Evolutionary conservation across 2,797 vertebrate species (phyloP).

Genomic region (Phoxinus dragarum): DNA sequence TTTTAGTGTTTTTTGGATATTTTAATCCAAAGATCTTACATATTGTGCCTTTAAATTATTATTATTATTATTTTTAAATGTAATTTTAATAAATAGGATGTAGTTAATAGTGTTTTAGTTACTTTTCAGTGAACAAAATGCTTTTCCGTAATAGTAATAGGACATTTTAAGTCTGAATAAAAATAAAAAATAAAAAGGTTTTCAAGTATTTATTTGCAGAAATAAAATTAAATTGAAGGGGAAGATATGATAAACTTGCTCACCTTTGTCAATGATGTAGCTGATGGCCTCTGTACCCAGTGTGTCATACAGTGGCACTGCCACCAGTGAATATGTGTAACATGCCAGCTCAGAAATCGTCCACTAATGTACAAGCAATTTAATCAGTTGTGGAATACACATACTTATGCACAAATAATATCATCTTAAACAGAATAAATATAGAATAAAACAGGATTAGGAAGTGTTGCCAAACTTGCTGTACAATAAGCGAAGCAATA

Average conservation of each 20-base stretch:
- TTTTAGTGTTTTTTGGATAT: too few relatives aligned
- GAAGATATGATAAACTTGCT: not conserved
- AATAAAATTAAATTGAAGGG: not conserved
- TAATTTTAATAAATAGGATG: not conserved
- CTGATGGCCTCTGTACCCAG: slow-evolving; percentile 89
- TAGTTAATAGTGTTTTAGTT: not conserved
- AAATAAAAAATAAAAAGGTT: not conserved
- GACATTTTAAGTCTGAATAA: not conserved
- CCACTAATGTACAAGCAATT: slow-evolving; percentile 79
- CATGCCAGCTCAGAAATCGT: slow-evolving; percentile 93
- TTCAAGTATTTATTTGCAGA: not conserved
- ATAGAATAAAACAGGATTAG: not conserved
- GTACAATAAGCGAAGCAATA: not conserved
- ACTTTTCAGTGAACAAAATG: not conserved
- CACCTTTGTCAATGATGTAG: slow-evolving; percentile 91
- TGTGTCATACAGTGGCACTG: slow-evolving; percentile 93
- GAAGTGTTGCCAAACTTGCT: not conserved
- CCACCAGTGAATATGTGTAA: slow-evolving; percentile 91
- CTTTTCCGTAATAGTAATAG: not conserved
- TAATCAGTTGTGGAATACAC: not conserved
- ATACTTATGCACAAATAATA: not conserved
- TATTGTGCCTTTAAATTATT: too few relatives aligned
- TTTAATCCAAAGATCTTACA: too few relatives aligned
- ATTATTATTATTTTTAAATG: too few relatives aligned
- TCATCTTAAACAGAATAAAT: not conserved